phyloP scores from a whole-genome alignment of 2,113 vertebrate genomes.

The Heliornis fulica region DNA sequence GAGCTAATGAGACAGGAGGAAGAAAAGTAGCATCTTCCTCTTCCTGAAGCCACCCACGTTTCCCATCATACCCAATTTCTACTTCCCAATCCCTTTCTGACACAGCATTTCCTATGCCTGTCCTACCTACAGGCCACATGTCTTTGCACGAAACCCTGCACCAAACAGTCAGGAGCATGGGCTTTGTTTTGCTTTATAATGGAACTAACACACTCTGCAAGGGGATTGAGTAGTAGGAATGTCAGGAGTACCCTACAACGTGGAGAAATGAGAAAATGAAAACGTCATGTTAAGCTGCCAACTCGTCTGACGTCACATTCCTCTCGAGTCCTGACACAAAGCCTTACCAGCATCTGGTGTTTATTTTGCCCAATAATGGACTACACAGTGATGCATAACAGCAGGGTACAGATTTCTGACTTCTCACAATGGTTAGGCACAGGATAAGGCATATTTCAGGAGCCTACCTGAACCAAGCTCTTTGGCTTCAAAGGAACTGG shows the following conservation, averaged over 20 bases:
- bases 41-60: neutral
- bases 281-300: neutral
- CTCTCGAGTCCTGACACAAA: neutral
- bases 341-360: neutral
- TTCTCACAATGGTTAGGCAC: neutral
- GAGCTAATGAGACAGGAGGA: neutral
- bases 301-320: neutral
- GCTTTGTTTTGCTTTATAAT: neutral
- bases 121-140: neutral
- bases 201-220: neutral
- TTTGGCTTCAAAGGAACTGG: neutral
- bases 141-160: neutral
- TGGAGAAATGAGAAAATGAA: neutral
- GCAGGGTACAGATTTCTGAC: neutral
- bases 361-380: neutral
- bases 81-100: neutral
- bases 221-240: neutral
- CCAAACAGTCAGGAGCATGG: neutral
- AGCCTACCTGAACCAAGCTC: neutral
- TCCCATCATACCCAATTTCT: neutral
- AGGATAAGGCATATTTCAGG: neutral
- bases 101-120: fast-evolving
- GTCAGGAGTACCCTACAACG: neutral
- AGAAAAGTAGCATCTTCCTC: neutral
- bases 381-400: neutral